These are phyloP conservation scores for Lasioglossum lativentre DNA, from an alignment of 2,888 invertebrate species.

Conservation along the genomic window DNA sequence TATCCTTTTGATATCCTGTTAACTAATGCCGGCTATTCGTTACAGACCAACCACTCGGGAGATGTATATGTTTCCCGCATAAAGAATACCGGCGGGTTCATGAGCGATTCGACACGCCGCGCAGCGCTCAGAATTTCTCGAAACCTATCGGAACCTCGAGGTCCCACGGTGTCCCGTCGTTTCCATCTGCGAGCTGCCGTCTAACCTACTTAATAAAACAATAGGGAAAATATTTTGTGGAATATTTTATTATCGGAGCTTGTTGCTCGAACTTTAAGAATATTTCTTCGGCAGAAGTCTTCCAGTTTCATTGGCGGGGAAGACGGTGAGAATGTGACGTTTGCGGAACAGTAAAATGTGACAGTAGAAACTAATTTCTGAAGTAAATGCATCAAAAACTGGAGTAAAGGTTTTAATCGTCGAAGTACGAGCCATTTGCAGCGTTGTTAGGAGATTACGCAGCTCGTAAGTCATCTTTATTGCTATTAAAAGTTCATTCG, in stretches of 20 bases:
- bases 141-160: background rate
- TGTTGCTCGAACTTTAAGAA: too few relatives aligned
- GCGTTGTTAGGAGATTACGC: background rate
- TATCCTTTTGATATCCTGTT: constrained; percentile 85
- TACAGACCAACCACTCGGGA: constrained; percentile 76
- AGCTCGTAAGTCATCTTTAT: background rate
- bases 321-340: background rate
- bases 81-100: constrained; percentile 67
- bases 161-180: background rate
- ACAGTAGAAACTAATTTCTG: background rate
- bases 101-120: constrained; percentile 51
- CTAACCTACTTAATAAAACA: background rate
- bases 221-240: background rate
- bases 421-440: background rate
- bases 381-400: background rate
- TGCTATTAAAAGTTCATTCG: background rate
- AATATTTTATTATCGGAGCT: too few relatives aligned
- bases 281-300: background rate
- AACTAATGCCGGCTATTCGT: constrained; percentile 84
- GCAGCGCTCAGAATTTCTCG: constrained; percentile 21
- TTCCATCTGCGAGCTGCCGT: background rate
- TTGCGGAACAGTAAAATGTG: background rate
- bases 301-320: background rate
- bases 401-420: background rate
- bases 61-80: constrained; percentile 77